phyloP scores from a whole-genome alignment of 1,140 invertebrate species.

The Neomicropteryx cornuta region DNA sequence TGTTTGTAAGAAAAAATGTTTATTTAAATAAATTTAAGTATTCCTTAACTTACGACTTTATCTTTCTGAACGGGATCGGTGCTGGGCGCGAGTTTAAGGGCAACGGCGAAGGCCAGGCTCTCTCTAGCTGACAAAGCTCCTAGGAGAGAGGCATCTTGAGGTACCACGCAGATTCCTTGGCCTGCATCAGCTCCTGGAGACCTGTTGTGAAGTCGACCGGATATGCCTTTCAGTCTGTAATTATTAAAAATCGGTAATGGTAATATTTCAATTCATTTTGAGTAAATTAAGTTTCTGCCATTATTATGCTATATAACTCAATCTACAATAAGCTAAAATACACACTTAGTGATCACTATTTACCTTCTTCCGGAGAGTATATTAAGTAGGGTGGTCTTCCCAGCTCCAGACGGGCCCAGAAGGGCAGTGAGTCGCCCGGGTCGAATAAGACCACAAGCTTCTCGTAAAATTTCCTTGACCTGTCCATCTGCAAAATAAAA shows the following conservation, averaged over 20 bases:
- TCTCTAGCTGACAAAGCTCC: constrained; percentile 53
- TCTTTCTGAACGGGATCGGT: too few species aligned
- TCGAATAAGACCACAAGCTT: constrained; percentile 43
- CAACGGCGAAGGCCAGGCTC: constrained; percentile 52
- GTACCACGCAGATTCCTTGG: constrained; percentile 41
- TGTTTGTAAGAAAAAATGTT: too few species aligned
- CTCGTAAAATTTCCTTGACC: constrained; percentile 46
- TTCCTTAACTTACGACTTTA: too few species aligned
- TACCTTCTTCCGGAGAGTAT: constrained; percentile 45
- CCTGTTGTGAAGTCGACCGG: constrained; percentile 22
- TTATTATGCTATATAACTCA: too few species aligned
- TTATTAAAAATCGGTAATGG: too few species aligned
- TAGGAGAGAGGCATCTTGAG: constrained; percentile 57
- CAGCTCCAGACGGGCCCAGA: constrained; percentile 72
- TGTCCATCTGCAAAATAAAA: too few species aligned
- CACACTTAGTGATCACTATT: constrained; percentile 10
- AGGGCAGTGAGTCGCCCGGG: constrained; percentile 58
- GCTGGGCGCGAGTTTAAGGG: constrained; percentile 45
- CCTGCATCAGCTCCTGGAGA: too few species aligned
- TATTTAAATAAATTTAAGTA: too few species aligned
- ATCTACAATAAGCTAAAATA: not conserved
- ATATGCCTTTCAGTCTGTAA: constrained; percentile 26
- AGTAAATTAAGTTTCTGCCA: too few species aligned
- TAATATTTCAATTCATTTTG: too few species aligned
- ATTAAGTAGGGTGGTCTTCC: constrained; percentile 70